Base-by-base conservation (phyloP, 2,888 invertebrate species). In the Gasteruption jaculator region DNA sequence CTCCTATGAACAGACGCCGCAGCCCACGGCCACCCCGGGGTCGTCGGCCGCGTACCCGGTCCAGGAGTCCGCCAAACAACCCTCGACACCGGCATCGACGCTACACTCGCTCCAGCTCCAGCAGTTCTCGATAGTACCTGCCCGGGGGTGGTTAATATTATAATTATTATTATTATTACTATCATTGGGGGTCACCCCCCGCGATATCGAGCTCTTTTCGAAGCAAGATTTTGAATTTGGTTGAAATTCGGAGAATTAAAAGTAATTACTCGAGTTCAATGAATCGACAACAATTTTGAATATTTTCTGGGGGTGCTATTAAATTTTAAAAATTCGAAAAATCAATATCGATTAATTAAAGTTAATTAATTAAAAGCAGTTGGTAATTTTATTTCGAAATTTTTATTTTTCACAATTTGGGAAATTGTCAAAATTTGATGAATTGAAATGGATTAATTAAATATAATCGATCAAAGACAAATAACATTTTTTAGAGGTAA, bases 71-170 rank as follows among this genome's bases (percentile, higher is more conserved):
- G 15, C 61, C 61, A 14, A 67, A 67, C 37, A 70, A 69, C 44
- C 58, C 63, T 15, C 76, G 79, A 3, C 73, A 73, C 39, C 76
- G 82, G 47, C 81, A 83, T 58, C 80, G 83, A 58, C 80, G 83
- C 61, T 83, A 83, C 65, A 81, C 81, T 68, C 78, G 83, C 67
- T 84, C 84, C 51, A 84, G 83, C 59, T 84, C 85, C 46, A 85
- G 84, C 70, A 84, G 83, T 68, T 83, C 84, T 55, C 80, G 83
- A 73, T 83, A 67, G 68, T n/a, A 53, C 41, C 11, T 16, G 20
- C n/a, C 40, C 25, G 41, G 29, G 48, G 41, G 16, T 39, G 38
- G 45, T 19, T 24, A 35, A 21, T 24, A 22, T 35, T n/a, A n/a
- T n/a, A n/a, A n/a, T n/a, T n/a, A n/a, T n/a, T n/a, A n/a, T n/a